A percentile compares a stretch with the other conserved stretches of the same genome.
phyloP scores from a whole-genome alignment of 2,797 vertebrate species.

The Pachyuromys duprasi region DNA sequence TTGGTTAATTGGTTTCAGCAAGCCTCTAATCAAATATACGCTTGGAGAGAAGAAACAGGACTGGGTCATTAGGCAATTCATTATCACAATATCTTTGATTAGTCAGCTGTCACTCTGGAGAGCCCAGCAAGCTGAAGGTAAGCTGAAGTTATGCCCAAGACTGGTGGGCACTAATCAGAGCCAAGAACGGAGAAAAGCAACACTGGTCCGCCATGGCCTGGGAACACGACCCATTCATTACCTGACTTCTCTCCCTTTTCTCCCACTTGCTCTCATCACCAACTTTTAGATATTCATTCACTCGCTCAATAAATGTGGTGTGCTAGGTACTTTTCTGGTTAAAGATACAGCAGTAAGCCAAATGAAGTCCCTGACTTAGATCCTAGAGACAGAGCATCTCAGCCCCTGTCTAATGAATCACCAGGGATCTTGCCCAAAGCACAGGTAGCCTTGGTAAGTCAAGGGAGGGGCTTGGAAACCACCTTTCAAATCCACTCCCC shows the following conservation, averaged over 20 bases:
- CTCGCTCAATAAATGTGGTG: not conserved
- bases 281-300: not conserved
- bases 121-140: not conserved
- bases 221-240: not conserved
- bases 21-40: conserved; percentile 69
- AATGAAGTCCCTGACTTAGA: not conserved
- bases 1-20: conserved; percentile 73
- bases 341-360: not conserved
- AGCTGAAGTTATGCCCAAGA: not conserved
- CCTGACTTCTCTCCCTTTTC: not conserved
- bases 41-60: conserved; percentile 32
- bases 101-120: conserved; percentile 62
- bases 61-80: conserved; percentile 52
- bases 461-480: not conserved
- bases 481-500: not conserved
- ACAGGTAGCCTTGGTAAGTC: not conserved
- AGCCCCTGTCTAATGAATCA: not conserved
- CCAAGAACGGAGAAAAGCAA: not conserved
- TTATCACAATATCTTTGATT: conserved; percentile 69
- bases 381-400: not conserved
- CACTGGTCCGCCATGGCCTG: too few species aligned
- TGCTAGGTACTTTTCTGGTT: not conserved
- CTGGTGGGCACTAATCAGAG: not conserved
- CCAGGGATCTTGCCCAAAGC: not conserved
- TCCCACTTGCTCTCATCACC: not conserved